Evolutionary conservation across 2,888 invertebrate genomes (phyloP).

Genomic region (Stramonita haemastoma): DNA sequence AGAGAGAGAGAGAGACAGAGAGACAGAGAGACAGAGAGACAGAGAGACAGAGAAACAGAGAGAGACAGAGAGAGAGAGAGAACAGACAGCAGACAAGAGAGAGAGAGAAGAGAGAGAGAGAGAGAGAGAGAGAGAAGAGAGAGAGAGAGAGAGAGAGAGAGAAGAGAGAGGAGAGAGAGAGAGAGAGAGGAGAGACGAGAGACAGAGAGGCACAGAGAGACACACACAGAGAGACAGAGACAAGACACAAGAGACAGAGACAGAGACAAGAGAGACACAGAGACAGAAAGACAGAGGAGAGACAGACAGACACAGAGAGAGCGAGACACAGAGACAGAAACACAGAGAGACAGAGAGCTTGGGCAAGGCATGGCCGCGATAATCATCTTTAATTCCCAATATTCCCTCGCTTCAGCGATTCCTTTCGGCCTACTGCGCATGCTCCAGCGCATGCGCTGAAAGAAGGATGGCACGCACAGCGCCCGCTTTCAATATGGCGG

Average conservation of each 20-base stretch:
- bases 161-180: neutral
- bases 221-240: neutral
- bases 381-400: constrained; percentile 43
- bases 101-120: neutral
- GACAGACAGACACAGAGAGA: neutral
- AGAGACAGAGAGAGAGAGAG: no score
- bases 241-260: neutral
- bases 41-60: no score
- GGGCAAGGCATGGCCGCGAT: neutral
- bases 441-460: constrained; percentile 41
- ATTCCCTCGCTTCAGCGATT: constrained; percentile 31
- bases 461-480: constrained; percentile 31
- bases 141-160: no score
- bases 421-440: constrained; percentile 27
- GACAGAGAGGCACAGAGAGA: neutral
- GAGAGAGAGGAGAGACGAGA: neutral
- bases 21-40: no score
- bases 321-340: neutral
- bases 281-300: neutral
- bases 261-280: neutral
- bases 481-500: constrained; percentile 27
- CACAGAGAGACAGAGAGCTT: neutral
- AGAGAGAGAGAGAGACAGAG: no score
- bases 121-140: no score
- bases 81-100: neutral